Conservation (phyloP, 2,113 vertebrate genomes). For the Corythaeola cristata region DNA sequence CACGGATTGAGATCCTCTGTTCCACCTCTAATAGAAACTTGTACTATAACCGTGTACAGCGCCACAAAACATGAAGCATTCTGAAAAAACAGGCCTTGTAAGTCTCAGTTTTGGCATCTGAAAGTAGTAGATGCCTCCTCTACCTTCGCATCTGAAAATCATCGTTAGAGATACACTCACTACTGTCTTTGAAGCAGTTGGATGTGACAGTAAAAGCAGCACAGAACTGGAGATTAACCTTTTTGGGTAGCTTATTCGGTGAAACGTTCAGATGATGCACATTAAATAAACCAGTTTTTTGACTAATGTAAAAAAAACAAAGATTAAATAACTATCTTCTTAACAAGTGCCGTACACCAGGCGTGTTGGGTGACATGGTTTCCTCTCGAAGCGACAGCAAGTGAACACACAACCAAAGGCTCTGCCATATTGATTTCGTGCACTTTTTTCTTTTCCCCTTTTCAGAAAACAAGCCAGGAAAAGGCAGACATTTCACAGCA, state of each 20-base stretch:
- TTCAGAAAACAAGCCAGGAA: constrained; percentile 19
- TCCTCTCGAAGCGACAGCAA: neutral
- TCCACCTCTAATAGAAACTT: neutral
- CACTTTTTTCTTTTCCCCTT: neutral
- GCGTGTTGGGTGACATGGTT: neutral
- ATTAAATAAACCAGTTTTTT: constrained; percentile 19
- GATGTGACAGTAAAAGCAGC: constrained; percentile 13
- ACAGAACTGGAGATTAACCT: neutral
- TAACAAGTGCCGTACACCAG: neutral
- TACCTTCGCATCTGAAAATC: neutral
- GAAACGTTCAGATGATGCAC: constrained; percentile 7
- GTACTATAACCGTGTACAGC: neutral
- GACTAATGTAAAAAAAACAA: neutral
- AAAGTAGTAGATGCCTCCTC: neutral
- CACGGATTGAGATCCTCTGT: neutral
- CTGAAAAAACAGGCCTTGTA: neutral
- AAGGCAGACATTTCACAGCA: constrained; percentile 37
- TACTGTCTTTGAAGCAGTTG: neutral
- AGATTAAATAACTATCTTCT: neutral
- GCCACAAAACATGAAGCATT: neutral
- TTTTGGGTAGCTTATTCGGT: constrained; percentile 3
- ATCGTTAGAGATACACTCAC: neutral
- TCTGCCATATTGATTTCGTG: neutral
- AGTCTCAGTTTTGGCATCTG: constrained; percentile 12
- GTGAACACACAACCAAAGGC: neutral